These are phyloP conservation scores for Clarias fuscus DNA, from an alignment of 2,797 vertebrate genomes.

Conservation along the genomic window DNA sequence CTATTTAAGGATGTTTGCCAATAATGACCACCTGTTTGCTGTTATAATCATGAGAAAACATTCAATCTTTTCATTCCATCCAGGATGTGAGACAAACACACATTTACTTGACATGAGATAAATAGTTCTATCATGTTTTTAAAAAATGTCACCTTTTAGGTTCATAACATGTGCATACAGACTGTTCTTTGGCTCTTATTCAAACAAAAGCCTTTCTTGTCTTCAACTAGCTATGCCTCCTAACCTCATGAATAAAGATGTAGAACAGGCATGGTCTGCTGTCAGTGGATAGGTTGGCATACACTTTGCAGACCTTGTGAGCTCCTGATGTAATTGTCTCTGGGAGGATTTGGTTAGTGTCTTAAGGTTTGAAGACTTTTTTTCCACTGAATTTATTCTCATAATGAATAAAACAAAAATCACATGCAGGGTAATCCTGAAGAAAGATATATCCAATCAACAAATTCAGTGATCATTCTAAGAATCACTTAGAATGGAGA, in stretches of 20 bases:
- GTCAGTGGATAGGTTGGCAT: slow-evolving; percentile 59
- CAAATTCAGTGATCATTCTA: neutral
- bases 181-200: slow-evolving; percentile 29
- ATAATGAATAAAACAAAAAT: slow-evolving; percentile 45
- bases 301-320: slow-evolving; percentile 54
- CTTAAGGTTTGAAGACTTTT: slow-evolving; percentile 66
- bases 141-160: slow-evolving; percentile 32
- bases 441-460: neutral
- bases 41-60: slow-evolving; percentile 39
- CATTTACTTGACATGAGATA: slow-evolving; percentile 38
- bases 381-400: neutral
- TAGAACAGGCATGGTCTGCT: slow-evolving; percentile 44
- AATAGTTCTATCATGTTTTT: slow-evolving; percentile 17
- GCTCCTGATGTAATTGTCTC: slow-evolving; percentile 64
- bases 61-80: slow-evolving; percentile 23
- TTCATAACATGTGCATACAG: slow-evolving; percentile 35
- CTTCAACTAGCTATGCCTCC: slow-evolving; percentile 7
- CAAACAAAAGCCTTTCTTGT: slow-evolving; percentile 17
- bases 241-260: slow-evolving; percentile 46
- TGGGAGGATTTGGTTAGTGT: slow-evolving; percentile 65
- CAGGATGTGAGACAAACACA: slow-evolving; percentile 13
- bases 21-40: slow-evolving; percentile 41
- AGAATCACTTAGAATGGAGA: neutral
- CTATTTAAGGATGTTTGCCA: slow-evolving; percentile 5
- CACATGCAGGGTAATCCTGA: neutral